Base-by-base conservation (phyloP, 2,113 vertebrate species). In the Chrysemys picta region DNA sequence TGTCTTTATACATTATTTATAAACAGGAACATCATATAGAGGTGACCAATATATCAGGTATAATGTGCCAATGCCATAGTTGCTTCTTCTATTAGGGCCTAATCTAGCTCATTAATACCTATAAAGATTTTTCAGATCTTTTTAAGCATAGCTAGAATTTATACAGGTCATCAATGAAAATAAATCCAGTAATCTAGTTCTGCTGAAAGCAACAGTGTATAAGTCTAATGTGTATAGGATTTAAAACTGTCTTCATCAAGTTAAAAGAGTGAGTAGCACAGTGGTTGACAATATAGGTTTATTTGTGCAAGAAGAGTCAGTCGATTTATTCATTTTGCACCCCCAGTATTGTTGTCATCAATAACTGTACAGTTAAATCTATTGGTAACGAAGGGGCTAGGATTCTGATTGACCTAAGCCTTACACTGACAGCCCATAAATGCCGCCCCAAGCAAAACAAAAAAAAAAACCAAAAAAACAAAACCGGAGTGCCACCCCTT, bases 1-100 rank as follows among this genome's bases (percentile, higher is more conserved):
- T 8, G 29, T 93, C 72, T 88, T 95, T 24, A 91, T 79, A 65
- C 0, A 14, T 92, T 88, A 95, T 93, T 96, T 94, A 93, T 86
- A 91, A 85, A 6, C 88, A 38, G 83, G 84, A 92, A 53, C 38
- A 25, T 89, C 86, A 93, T 35, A 35, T 47, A 93, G 72, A 89
- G n/a, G 4, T 0, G 42, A 88, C 82, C 53, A 89, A 27, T 93
- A 21, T 65, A 86, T 92, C 49, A 91, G 8, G 16, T 92, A 95
- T 94, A 93, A 94, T 65, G 86, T 93, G 88, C 6, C 13, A 79
- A 31, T 92, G 79, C 25, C 80, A 6, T 27, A 82, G 38, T 31
- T 92, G 22, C 93, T 95, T 91, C 89, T 89, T 57, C 12, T 45
- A 49, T 75, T 87, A 89, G 2, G 12, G 5, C 84, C 95, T 93